phyloP scores from a whole-genome alignment of 2,797 vertebrate species.

The Anisognathus igniventris region DNA sequence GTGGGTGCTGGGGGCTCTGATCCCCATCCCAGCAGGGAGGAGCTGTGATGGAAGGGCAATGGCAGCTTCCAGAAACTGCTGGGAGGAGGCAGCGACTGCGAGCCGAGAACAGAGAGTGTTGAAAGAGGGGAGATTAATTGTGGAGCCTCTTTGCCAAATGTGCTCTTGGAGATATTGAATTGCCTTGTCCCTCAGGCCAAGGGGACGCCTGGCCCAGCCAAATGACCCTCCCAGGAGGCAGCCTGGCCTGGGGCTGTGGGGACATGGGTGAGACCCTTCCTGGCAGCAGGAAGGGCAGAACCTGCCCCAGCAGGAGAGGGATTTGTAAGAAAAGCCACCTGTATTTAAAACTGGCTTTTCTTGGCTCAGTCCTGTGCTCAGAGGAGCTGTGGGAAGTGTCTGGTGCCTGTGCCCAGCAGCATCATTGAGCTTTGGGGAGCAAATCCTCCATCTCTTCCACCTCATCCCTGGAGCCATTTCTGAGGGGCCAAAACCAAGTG shows the following conservation, averaged over 20 bases:
- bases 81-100: not conserved
- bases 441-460: not conserved
- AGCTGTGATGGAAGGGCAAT: not conserved
- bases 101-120: not conserved
- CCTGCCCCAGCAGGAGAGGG: not conserved
- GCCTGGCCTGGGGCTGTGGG: not conserved
- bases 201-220: not conserved
- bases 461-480: not conserved
- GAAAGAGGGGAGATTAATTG: not conserved
- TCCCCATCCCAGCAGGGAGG: not conserved
- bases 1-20: not conserved
- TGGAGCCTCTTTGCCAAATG: constrained; percentile 33
- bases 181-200: not conserved
- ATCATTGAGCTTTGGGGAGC: not conserved
- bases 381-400: rapidly evolving
- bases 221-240: not conserved
- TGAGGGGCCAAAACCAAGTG: not conserved
- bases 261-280: not conserved
- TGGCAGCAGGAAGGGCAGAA: not conserved
- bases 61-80: not conserved
- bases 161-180: constrained; percentile 15
- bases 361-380: not conserved
- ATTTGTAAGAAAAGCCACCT: not conserved
- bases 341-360: not conserved
- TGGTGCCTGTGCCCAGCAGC: not conserved